Base-by-base conservation (phyloP, 2,797 vertebrate species). In the Cuculus canorus region DNA sequence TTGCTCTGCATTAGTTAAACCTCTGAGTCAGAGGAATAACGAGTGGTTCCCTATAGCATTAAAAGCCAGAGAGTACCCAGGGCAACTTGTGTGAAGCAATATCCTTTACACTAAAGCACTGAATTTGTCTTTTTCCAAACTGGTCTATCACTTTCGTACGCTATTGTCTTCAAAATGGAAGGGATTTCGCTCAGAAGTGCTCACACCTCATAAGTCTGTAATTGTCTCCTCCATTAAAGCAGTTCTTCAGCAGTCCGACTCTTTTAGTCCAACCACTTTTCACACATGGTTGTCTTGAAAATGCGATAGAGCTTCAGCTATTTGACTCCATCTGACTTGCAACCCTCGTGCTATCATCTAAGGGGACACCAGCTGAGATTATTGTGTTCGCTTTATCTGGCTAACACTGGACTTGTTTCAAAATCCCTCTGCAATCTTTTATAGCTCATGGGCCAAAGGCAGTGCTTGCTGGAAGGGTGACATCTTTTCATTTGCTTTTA, bases 141-240 rank as follows among this genome's bases (percentile, higher is more conserved):
- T 43, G 80, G 35, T 78, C 91, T 80, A 4, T 89, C 91, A 22
- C 95, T 97, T 97, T 96, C 93, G 90, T 77, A 88, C 16, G 8
- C 77, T 1, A 7, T 41, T 64, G 63, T 88, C 87, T 93, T 89
- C 41, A 27, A 6, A 94, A 95, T 28, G 86, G 76, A 90, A 59
- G 75, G 84, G 75, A 65, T 96, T 96, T 95, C 15, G 1, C 93
- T 94, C 73, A 50, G 57, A 96, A 96, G 86, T 16, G 52, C 93
- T 95, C 87, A 18, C 68, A 65, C 88, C 92, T 92, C 14, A 0
- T 77, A 87, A 95, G 76, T 77, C 81, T 47, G 23, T 93, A 94
- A 96, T 93, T 90, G 88, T 78, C 93, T 93, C 88, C 71, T 43
- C 37, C 84, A 76, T 96, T 89, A 90, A 93, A 96, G 90, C 53